Evolutionary conservation across 1,140 invertebrate genomes (phyloP), one percentile per base, ranked within the genome.

Genomic region (Holcopasites calliopsidis): DNA sequence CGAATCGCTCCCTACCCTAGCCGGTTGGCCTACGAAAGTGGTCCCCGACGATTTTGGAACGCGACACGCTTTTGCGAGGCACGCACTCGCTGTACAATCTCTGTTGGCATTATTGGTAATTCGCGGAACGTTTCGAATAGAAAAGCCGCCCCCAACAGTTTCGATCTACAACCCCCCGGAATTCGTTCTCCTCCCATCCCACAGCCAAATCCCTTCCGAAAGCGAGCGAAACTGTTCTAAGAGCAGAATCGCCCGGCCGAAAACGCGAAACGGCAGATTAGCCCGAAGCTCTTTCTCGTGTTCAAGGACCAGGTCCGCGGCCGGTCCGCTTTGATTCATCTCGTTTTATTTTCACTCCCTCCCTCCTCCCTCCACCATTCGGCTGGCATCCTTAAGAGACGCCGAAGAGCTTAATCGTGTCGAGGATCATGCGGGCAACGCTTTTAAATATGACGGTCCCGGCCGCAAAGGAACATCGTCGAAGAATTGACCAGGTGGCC

Each of bases 401-500:
- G 66, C 74, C 80, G 70, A 83, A 83, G 80, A 83, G 81, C 81
- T 83, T 83, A 83, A 84, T 84, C 81, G 82, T 74, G 81, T 79
- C 33, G 78, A 42, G 68, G 65, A 83, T 83, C 80, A 85, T 86
- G 85, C 87, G 81, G 77, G 86, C 79, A 61, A 55, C 66, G 76
- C 54, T 84, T 79, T 84, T 81, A 79, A 82, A 84, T 77, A 86
- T 85, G 83, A 68, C 76, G 70, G 54, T 75, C 77, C 76, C 65
- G 13, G 77, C 44, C 16, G 71, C 76, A 81, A 82, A 82, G 71
- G 76, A 84, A 76, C 82, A 83, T 85, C 73, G 72, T 61, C 76
- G 65, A 73, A 80, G 68, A 79, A 87, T 82, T 79, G 83, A 82
- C 85, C 86, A 88, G 87, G 79, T 87, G 87, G 81, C 77, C 81